Evolutionary conservation across 2,797 vertebrate genomes (phyloP).

Genomic region (Cyclopterus lumpus): DNA sequence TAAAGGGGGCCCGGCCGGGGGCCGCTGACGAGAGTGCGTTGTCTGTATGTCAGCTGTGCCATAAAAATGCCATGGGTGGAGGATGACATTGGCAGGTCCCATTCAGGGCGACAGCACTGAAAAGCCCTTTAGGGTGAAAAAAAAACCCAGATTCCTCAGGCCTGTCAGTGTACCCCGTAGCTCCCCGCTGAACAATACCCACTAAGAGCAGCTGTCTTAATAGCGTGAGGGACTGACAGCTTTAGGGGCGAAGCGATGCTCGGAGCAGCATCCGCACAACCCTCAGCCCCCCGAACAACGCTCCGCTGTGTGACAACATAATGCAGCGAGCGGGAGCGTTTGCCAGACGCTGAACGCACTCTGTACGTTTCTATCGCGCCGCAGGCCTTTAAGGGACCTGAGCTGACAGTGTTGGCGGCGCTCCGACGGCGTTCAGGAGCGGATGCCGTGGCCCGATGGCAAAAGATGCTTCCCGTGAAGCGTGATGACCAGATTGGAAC

Average conservation of each 20-base stretch:
- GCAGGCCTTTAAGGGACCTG: conserved; percentile 32
- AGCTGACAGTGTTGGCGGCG: conserved; percentile 65
- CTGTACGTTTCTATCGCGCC: conserved; percentile 58
- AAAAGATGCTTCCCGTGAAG: conserved; percentile 39
- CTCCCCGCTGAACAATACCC: conserved; percentile 69
- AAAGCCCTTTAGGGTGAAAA: conserved; percentile 77
- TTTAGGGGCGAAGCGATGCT: conserved; percentile 57
- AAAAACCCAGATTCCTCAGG: conserved; percentile 67
- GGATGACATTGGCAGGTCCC: conserved; percentile 79
- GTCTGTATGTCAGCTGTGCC: conserved; percentile 77
- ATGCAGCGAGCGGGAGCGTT: conserved; percentile 51
- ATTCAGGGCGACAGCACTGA: conserved; percentile 72
- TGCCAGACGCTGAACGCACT: conserved; percentile 55
- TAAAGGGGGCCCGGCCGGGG: conserved; percentile 47
- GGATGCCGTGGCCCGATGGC: conserved; percentile 55
- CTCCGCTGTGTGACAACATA: conserved; percentile 71
- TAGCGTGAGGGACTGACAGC: conserved; percentile 76
- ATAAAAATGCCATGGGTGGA: conserved; percentile 84
- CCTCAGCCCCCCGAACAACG: conserved; percentile 48
- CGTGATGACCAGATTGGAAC: conserved; percentile 57
- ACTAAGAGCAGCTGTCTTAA: conserved; percentile 79
- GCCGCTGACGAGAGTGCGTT: conserved; percentile 58
- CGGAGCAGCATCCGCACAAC: conserved; percentile 48
- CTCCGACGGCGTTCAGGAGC: conserved; percentile 33
- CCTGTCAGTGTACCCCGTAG: conserved; percentile 74